Evolutionary conservation across 2,797 vertebrate genomes (phyloP).

Genomic region (Coregonus sp.): DNA sequence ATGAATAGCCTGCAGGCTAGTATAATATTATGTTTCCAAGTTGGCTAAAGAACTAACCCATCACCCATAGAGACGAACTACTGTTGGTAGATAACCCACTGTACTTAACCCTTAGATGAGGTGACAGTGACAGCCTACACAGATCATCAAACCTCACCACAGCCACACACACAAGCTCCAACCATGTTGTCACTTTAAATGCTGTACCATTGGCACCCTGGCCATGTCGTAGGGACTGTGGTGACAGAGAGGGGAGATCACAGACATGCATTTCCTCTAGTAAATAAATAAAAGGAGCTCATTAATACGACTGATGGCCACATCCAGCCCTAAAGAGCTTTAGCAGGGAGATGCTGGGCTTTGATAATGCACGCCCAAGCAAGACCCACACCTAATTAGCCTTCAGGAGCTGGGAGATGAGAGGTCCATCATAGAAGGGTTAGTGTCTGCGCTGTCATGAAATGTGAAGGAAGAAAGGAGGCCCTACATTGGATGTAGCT

Average conservation of each 20-base stretch:
- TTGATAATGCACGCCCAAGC: constrained; percentile 40
- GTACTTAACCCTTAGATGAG: not conserved
- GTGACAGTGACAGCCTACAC: not conserved
- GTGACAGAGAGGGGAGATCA: constrained; percentile 29
- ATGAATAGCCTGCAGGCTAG: no score
- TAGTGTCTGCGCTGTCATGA: constrained; percentile 22
- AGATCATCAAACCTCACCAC: not conserved
- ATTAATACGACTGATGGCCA: constrained; percentile 47
- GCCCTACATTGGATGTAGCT: not conserved
- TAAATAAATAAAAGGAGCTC: constrained; percentile 65
- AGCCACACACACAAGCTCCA: constrained; percentile 15
- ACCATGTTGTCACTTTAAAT: constrained; percentile 54
- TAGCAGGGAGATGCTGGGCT: constrained; percentile 33
- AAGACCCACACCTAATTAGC: constrained; percentile 53
- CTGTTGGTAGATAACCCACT: no score
- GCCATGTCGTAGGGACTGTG: constrained; percentile 22
- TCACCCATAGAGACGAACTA: no score
- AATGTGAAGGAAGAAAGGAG: constrained; percentile 39
- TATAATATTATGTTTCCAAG: no score
- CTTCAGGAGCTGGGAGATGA: constrained; percentile 18
- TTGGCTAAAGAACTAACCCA: no score
- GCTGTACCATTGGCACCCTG: constrained; percentile 10
- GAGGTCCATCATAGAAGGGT: not conserved
- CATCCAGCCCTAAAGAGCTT: not conserved
- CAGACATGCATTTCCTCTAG: constrained; percentile 12